phyloP scores from a whole-genome alignment of 37 sponge, comb jelly and placozoan genomes.

The Spongilla lacustris region DNA sequence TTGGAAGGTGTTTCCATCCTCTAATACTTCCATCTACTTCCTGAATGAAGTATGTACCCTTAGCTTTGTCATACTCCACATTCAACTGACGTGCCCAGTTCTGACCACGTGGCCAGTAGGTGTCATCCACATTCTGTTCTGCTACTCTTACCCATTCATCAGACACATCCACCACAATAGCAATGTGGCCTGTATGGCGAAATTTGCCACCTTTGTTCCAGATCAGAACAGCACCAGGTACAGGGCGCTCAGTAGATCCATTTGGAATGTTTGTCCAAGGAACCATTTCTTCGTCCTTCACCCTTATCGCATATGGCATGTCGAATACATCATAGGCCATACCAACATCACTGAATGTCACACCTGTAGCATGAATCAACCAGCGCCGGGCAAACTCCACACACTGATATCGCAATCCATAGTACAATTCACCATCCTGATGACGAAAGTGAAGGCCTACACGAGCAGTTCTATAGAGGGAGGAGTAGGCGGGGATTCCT shows the following conservation, averaged over 20 bases:
- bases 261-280: not conserved
- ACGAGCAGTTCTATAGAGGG: not conserved
- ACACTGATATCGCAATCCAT: not conserved
- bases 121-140: not conserved
- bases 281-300: not conserved
- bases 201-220: not conserved
- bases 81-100: not conserved
- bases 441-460: not conserved
- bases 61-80: not conserved
- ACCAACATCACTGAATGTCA: not conserved
- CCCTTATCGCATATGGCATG: not conserved
- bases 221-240: not conserved
- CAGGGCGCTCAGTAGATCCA: not conserved
- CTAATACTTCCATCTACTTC: not conserved
- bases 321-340: not conserved
- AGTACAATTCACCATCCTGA: not conserved
- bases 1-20: not conserved
- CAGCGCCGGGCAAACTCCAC: slow-evolving; percentile 7
- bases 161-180: not conserved
- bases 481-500: not conserved
- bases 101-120: not conserved
- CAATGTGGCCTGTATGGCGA: not conserved
- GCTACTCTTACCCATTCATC: not conserved
- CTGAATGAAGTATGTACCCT: not conserved
- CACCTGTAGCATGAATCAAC: not conserved